Percentiles rank a stretch among this genome's conserved stretches.
Evolutionary conservation across 2,888 invertebrate genomes (phyloP).

Genomic region (Drosophila rubida): DNA sequence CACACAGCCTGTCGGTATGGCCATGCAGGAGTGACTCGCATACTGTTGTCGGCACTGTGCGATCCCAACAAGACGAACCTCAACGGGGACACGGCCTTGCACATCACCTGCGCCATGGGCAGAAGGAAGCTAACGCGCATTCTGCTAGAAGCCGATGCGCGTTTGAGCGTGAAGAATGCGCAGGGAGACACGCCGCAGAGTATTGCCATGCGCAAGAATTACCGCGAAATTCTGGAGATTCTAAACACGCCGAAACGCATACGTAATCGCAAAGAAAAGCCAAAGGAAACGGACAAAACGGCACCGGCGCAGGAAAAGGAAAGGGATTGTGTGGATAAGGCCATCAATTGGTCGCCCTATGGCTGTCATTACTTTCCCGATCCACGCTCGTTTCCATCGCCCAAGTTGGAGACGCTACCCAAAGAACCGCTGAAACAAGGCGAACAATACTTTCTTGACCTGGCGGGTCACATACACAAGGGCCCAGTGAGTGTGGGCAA

Average conservation of each 20-base stretch:
- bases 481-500: constrained; percentile 97
- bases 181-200: constrained; percentile 94
- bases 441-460: constrained; percentile 96
- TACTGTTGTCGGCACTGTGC: constrained; percentile 95
- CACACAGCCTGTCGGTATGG: constrained; percentile 98
- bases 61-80: constrained; percentile 95
- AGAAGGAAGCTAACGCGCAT: constrained; percentile 95
- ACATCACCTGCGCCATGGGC: constrained; percentile 97
- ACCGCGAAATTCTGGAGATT: constrained; percentile 93
- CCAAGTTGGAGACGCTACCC: constrained; percentile 93
- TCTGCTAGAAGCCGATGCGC: constrained; percentile 94
- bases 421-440: constrained; percentile 94
- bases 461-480: constrained; percentile 97
- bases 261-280: constrained; percentile 68
- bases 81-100: constrained; percentile 97
- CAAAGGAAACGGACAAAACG: constrained; percentile 51
- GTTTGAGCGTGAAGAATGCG: constrained; percentile 86
- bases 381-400: constrained; percentile 93
- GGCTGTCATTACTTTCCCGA: constrained; percentile 96
- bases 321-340: constrained; percentile 80
- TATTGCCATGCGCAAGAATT: constrained; percentile 94
- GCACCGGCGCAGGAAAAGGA: constrained; percentile 72
- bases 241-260: constrained; percentile 86
- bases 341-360: constrained; percentile 92
- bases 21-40: constrained; percentile 97